Evolutionary conservation across 2,113 vertebrate species (phyloP).

Genomic region (Cichladusa arquata): DNA sequence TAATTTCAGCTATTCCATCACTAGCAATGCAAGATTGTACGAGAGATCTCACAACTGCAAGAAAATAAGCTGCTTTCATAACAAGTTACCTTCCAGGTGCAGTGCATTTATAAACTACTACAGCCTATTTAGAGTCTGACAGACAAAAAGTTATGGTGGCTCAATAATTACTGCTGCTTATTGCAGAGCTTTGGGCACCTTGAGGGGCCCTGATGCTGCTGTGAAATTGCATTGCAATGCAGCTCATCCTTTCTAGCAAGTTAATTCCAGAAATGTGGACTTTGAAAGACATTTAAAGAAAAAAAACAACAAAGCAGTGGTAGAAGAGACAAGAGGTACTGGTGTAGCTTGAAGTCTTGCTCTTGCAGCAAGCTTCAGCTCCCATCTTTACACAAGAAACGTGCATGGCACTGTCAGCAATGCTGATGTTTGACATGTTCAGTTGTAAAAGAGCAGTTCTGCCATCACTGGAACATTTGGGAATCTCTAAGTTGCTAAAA

Average conservation of each 20-base stretch:
- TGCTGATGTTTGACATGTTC: not conserved
- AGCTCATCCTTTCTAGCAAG: not conserved
- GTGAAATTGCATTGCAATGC: not conserved
- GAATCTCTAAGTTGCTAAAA: not conserved
- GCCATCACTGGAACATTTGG: not conserved
- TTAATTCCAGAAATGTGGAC: not conserved
- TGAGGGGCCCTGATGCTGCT: not conserved
- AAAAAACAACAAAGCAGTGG: not conserved
- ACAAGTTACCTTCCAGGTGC: not conserved
- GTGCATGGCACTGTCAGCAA: not conserved
- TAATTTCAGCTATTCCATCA: not conserved
- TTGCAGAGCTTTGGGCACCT: not conserved
- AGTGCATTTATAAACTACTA: not conserved
- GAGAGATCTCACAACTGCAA: not conserved
- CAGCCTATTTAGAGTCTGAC: not conserved
- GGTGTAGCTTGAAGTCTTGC: not conserved
- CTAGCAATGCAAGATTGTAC: rapidly evolving
- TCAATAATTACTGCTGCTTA: not conserved
- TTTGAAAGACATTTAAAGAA: not conserved
- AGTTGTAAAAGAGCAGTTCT: not conserved
- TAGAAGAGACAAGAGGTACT: not conserved
- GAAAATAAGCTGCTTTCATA: not conserved
- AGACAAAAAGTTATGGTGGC: not conserved
- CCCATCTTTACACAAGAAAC: not conserved
- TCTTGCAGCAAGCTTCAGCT: not conserved